These are phyloP conservation scores for Phalacrocorax brasilianus DNA, from an alignment of 2,113 vertebrate species.

Conservation along the genomic window DNA sequence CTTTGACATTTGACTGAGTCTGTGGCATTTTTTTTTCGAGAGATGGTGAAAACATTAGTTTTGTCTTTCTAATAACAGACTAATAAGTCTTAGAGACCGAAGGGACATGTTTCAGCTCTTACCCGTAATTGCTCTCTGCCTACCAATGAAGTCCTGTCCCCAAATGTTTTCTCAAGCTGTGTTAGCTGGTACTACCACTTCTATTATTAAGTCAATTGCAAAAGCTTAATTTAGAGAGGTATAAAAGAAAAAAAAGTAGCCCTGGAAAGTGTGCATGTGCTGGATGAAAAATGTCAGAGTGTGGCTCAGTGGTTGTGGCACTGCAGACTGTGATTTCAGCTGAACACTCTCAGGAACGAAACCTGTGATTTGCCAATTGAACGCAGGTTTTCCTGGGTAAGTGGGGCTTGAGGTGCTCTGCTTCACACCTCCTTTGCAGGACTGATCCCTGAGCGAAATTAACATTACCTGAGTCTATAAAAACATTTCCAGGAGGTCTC, in stretches of 20 bases:
- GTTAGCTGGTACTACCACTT: background rate
- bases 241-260: background rate
- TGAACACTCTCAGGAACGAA: background rate
- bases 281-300: background rate
- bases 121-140: background rate
- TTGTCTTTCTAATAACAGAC: background rate
- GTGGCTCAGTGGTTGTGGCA: background rate
- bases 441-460: background rate
- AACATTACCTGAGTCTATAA: background rate
- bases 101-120: background rate
- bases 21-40: background rate
- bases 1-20: background rate
- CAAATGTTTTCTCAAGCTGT: background rate
- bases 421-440: background rate
- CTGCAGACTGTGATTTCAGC: background rate
- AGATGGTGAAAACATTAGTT: background rate
- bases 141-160: background rate
- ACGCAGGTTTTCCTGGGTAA: background rate
- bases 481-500: background rate
- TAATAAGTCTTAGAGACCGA: background rate
- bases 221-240: background rate
- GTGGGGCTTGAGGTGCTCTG: background rate
- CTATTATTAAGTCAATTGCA: background rate
- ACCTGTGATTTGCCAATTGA: background rate
- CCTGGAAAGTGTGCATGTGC: background rate